A percentile compares a stretch with the other conserved stretches of the same genome.
Conservation (phyloP, 1,140 invertebrate genomes). For the Helicoverpa armigera region DNA sequence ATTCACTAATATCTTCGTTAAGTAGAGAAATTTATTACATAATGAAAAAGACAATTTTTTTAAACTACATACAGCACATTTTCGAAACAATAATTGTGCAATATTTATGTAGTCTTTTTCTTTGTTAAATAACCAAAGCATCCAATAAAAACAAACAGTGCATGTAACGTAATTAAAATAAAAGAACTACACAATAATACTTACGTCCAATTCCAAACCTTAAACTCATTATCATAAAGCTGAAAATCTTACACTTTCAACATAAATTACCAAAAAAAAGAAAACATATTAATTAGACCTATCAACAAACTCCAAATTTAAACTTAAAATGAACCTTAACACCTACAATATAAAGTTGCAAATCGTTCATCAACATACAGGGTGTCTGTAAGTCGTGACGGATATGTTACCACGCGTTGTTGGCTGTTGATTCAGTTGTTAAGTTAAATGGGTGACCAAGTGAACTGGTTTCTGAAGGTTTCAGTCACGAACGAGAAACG, state of each 20-base stretch:
- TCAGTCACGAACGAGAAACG: neutral
- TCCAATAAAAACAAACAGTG: neutral
- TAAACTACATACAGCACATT: too few relatives aligned
- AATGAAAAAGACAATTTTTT: too few relatives aligned
- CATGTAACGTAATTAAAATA: neutral
- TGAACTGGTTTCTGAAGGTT: slow-evolving; percentile 40
- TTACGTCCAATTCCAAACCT: neutral
- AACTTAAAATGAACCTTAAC: neutral
- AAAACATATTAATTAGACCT: neutral
- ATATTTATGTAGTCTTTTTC: too few relatives aligned
- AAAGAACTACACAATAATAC: neutral
- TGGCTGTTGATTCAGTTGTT: slow-evolving; percentile 28
- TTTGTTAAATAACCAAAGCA: too few relatives aligned
- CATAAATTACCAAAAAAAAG: neutral
- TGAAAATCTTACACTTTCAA: neutral
- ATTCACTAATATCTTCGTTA: too few relatives aligned
- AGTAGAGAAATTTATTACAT: too few relatives aligned
- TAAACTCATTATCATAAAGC: neutral
- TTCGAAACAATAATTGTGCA: too few relatives aligned
- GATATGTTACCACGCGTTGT: neutral
- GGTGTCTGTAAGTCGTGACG: slow-evolving; percentile 10
- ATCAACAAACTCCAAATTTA: neutral
- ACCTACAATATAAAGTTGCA: neutral
- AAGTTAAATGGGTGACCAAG: slow-evolving; percentile 54
- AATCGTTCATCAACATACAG: neutral